phyloP scores from a whole-genome alignment of 1,140 invertebrate species.

The Antheraea pernyi region DNA sequence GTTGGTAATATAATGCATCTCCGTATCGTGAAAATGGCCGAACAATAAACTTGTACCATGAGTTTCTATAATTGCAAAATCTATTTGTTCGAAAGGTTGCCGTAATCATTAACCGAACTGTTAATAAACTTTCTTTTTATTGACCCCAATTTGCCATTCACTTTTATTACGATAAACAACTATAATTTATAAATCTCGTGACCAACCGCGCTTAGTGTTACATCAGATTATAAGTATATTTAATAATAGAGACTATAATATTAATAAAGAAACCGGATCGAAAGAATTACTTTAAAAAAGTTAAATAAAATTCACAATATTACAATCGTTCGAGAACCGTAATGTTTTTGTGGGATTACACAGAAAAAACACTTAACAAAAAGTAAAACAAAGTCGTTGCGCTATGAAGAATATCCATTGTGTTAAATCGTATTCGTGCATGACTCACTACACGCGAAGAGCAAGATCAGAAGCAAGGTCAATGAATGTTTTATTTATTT shows the following conservation, averaged over 20 bases:
- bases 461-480: slow-evolving; percentile 38
- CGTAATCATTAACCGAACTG: neutral
- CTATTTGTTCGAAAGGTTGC: neutral
- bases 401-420: slow-evolving; percentile 37
- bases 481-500: slow-evolving; percentile 5
- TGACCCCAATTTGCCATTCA: neutral
- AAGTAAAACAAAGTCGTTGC: slow-evolving; percentile 22
- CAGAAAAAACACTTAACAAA: slow-evolving; percentile 15
- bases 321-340: neutral
- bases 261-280: neutral
- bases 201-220: too few species aligned
- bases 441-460: slow-evolving; percentile 37
- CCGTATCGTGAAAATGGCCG: neutral
- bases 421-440: slow-evolving; percentile 42
- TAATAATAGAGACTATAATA: neutral
- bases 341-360: slow-evolving; percentile 1
- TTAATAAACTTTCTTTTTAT: slow-evolving; percentile 5
- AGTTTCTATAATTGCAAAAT: neutral
- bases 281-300: neutral
- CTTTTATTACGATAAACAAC: neutral
- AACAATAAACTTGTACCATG: neutral
- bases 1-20: neutral
- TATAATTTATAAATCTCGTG: neutral
- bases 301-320: neutral
- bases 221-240: neutral